Percentiles rank a stretch among this genome's conserved stretches.
Conservation (phyloP, 2,113 vertebrate species). For the Muscicapa adusta region DNA sequence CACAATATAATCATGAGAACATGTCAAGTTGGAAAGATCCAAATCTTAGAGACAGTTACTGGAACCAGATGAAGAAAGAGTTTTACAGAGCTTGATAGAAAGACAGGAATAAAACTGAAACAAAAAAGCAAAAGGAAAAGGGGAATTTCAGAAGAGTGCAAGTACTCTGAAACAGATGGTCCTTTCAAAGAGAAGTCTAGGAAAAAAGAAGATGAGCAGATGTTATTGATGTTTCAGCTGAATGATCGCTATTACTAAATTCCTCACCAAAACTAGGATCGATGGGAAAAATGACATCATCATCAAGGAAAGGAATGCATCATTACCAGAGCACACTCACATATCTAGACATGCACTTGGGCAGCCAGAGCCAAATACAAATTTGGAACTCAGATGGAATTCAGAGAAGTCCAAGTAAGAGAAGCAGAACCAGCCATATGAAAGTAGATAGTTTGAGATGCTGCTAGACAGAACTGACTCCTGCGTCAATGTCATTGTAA, state of each 20-base stretch:
- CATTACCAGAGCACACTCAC: not conserved
- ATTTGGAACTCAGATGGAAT: slow-evolving; percentile 39
- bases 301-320: not conserved
- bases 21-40: not conserved
- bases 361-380: slow-evolving; percentile 3
- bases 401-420: slow-evolving; percentile 42
- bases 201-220: slow-evolving; percentile 17
- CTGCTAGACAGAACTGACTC: slow-evolving; percentile 46
- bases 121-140: not conserved
- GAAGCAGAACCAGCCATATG: slow-evolving; percentile 17
- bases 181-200: not conserved
- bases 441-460: slow-evolving; percentile 28
- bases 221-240: slow-evolving; percentile 2
- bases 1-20: not conserved
- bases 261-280: slow-evolving; percentile 1
- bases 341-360: not conserved
- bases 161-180: slow-evolving; percentile 37
- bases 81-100: not conserved
- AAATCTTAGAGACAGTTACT: not conserved
- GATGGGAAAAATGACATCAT: slow-evolving; percentile 12
- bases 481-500: slow-evolving; percentile 3
- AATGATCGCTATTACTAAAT: slow-evolving; percentile 13
- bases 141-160: not conserved
- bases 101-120: not conserved
- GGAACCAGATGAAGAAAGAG: not conserved